phyloP scores from a whole-genome alignment of 2,113 vertebrate species.

The Vidua macroura region DNA sequence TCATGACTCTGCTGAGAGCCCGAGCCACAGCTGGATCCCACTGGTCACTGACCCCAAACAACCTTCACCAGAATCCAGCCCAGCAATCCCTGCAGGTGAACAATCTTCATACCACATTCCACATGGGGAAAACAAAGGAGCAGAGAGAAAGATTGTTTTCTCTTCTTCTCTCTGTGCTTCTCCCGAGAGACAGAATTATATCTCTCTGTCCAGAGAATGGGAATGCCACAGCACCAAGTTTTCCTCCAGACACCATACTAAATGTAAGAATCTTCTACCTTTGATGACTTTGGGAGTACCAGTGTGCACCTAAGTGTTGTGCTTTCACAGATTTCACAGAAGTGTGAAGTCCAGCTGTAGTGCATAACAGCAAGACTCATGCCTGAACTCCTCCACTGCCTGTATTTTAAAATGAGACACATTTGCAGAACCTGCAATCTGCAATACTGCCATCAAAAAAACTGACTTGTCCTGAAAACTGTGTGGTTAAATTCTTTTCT shows the following conservation, averaged over 20 bases:
- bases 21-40: too few relatives aligned
- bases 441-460: neutral
- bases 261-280: neutral
- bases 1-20: too few relatives aligned
- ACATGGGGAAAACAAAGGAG: too few relatives aligned
- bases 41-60: too few relatives aligned
- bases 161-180: too few relatives aligned
- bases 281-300: neutral
- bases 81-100: too few relatives aligned
- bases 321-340: neutral
- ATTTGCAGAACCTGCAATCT: neutral
- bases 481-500: neutral
- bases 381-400: neutral
- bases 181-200: too few relatives aligned
- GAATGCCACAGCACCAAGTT: too few relatives aligned
- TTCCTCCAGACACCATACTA: neutral
- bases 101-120: too few relatives aligned
- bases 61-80: too few relatives aligned
- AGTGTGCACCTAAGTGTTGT: neutral
- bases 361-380: neutral
- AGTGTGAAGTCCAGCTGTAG: neutral
- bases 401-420: neutral
- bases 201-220: too few relatives aligned
- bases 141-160: too few relatives aligned
- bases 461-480: fast-evolving